Base-by-base conservation (phyloP, 2,888 invertebrate species). In the Rotaria macrura region DNA sequence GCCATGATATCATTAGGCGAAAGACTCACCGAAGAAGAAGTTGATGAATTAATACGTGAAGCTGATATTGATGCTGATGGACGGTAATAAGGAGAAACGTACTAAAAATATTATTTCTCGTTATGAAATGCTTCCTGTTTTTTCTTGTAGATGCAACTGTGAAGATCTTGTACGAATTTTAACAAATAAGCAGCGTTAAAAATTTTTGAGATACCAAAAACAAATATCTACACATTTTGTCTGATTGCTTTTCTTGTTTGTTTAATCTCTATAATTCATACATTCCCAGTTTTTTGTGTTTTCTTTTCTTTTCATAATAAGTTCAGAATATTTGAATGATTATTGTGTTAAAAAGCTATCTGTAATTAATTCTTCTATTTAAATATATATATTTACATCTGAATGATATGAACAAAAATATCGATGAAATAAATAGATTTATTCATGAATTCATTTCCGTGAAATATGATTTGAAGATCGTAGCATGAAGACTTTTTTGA, bases 41-140 rank as follows among this genome's bases (percentile, higher is more conserved):
- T 79, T 7, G 79, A 79, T n/a, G 79, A 79, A 43, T 40, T 79
- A n/a, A 79, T 17, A 40, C 40, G 79, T n/a, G 79, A 79, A 43
- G 79, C 79, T 25, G 79, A 79, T 79, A 79, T 79, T 43, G 79
- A 79, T 79, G 79, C 79, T n/a, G 79, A 79, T 43, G 79, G 79
- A 25, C 40, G 43, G 79, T 79, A 23, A 52, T n/a, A n/a, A n/a
- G n/a, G n/a, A 52, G 17, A 2, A 49, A 49, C 17, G 10, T 49
- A 49, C 17, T 49, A 2, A 17, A 49, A 74, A 20, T 57, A n/a
- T 38, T 74, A 2, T 2, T 25, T 38, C 38, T 25, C 3, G 10
- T 40, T 6, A 20, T 43, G 0, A 17, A 57, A 25, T 43, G 25
- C 17, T 4, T 2, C 6, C 1, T n/a, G n/a, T 1, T 29, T 57